These are phyloP conservation scores for Oryzias dopingdopingensis DNA, from an alignment of 2,797 vertebrate species.

Conservation along the genomic window DNA sequence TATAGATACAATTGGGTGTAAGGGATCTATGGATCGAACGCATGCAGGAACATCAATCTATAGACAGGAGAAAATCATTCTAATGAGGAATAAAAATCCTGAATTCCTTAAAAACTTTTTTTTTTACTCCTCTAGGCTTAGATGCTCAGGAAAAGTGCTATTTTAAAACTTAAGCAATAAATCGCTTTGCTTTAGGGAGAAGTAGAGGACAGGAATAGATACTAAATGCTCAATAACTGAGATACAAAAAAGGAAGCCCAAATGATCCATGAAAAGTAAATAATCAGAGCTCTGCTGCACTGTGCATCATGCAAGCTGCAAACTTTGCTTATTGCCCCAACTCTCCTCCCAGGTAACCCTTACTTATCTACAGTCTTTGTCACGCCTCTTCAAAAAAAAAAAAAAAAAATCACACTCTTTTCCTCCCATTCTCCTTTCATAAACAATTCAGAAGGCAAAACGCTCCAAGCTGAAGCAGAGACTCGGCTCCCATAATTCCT, in stretches of 20 bases:
- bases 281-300: slow-evolving; percentile 41
- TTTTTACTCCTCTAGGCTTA: slow-evolving; percentile 29
- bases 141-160: slow-evolving; percentile 32
- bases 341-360: slow-evolving; percentile 48
- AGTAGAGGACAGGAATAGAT: slow-evolving; percentile 50
- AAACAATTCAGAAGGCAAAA: slow-evolving; percentile 42
- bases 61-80: slow-evolving; percentile 39
- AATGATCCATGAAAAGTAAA: slow-evolving; percentile 46
- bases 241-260: background rate
- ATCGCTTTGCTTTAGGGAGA: slow-evolving; percentile 38
- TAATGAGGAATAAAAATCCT: slow-evolving; percentile 37
- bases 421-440: slow-evolving; percentile 20
- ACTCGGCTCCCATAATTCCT: slow-evolving; percentile 48
- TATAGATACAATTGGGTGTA: slow-evolving; percentile 28
- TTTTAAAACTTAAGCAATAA: slow-evolving; percentile 48
- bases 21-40: slow-evolving; percentile 29
- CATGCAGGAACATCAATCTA: slow-evolving; percentile 17
- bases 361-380: slow-evolving; percentile 33
- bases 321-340: slow-evolving; percentile 34
- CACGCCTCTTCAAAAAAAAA: slow-evolving; percentile 14
- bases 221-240: slow-evolving; percentile 40
- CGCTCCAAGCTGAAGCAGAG: slow-evolving; percentile 24
- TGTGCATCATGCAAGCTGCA: slow-evolving; percentile 39
- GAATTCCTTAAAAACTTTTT: slow-evolving; percentile 40
- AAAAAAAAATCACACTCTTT: slow-evolving; percentile 7